These are phyloP conservation scores for Danio kyathit DNA, from an alignment of 2,797 vertebrate genomes.

Conservation along the genomic window DNA sequence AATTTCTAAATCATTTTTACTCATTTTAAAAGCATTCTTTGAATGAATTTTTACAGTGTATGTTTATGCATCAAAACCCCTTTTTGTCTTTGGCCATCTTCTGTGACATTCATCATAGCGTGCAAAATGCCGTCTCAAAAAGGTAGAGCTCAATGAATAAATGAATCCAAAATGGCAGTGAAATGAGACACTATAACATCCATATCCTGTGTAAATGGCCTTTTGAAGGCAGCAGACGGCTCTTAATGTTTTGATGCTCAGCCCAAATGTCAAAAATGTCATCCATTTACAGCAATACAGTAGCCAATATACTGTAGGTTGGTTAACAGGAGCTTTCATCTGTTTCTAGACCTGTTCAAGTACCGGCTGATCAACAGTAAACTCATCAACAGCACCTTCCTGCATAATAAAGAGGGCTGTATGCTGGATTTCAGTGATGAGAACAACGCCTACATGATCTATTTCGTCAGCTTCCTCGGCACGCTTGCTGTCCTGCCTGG, in stretches of 20 bases:
- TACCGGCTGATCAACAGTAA: slow-evolving; percentile 92
- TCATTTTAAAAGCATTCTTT: too few relatives aligned
- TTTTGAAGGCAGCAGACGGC: not conserved
- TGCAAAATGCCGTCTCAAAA: not conserved
- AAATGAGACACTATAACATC: not conserved
- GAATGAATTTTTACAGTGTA: too few relatives aligned
- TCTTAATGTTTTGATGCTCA: not conserved
- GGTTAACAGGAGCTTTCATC: not conserved
- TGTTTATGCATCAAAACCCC: too few relatives aligned
- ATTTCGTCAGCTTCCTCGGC: slow-evolving; percentile 97
- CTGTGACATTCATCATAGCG: not conserved
- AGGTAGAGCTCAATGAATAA: not conserved
- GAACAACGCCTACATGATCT: slow-evolving; percentile 98
- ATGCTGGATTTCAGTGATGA: slow-evolving; percentile 93
- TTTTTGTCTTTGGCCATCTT: too few relatives aligned
- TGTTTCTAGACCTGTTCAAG: slow-evolving; percentile 89
- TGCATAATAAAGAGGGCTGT: slow-evolving; percentile 98
- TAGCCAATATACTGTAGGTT: not conserved
- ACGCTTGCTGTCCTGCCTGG: slow-evolving; percentile 95
- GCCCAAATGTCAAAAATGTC: not conserved
- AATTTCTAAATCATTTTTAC: too few relatives aligned
- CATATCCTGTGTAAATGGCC: not conserved
- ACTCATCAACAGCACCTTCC: slow-evolving; percentile 94
- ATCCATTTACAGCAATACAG: not conserved
- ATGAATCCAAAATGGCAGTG: not conserved